Evolutionary conservation across 2,888 invertebrate genomes (phyloP), one percentile per base, ranked within the genome.

Genomic region (Micoletzkya japonica): DNA sequence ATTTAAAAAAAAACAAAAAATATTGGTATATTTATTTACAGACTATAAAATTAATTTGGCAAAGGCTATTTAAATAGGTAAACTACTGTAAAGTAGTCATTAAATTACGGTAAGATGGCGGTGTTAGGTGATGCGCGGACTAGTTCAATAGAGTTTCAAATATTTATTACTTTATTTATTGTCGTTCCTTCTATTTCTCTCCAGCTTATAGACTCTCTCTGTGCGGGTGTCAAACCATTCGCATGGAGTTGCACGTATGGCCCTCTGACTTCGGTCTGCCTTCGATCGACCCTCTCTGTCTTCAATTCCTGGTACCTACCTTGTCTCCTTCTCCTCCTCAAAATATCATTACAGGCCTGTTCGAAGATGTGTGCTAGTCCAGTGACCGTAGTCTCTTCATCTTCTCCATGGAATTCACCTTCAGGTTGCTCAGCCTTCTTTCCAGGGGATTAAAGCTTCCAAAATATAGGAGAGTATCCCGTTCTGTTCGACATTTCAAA

Each of bases 211-310:
- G n/a, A n/a, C n/a, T n/a, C n/a, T n/a, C n/a, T n/a, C n/a, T n/a
- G n/a, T n/a, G n/a, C n/a, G n/a, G n/a, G n/a, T n/a, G n/a, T n/a
- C n/a, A n/a, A n/a, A n/a, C n/a, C n/a, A n/a, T n/a, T n/a, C n/a
- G n/a, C n/a, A 81, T 81, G 86, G 86, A 90, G 86, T 87, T 93
- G 78, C 90, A 91, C 86, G 90, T 93, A 77, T 93, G 93, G 91
- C 90, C 91, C 84, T 92, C 93, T 28, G 93, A 93, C 86, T 94
- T 91, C 91, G 92, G 92, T 30, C 88, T 94, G 66, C 92, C 93
- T 0, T 92, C 93, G 0, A 89, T 94, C 72, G 93, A 94, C 88
- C 89, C 91, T 73, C 90, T 91, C 86, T 93, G 92, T 86, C 88
- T 93, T 58, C 91, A 92, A 87, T 90, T 91, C 83, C 88, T 94